Percentiles rank a stretch among this genome's conserved stretches.
Conservation (phyloP, 2,888 invertebrate genomes). For the Zelleria hepariella region DNA sequence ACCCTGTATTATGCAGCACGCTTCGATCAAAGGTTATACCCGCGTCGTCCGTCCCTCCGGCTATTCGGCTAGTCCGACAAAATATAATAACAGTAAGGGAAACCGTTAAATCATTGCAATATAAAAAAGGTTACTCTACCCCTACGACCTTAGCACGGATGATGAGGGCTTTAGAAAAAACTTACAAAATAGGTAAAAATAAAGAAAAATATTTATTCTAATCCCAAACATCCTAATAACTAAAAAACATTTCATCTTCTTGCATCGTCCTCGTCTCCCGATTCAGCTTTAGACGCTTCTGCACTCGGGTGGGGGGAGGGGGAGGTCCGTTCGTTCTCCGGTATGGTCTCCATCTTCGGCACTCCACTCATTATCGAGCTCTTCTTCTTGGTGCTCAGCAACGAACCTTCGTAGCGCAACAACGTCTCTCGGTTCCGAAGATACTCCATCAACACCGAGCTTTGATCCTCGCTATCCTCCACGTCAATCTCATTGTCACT, state of each 20-base stretch:
- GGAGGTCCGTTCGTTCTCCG: constrained; percentile 33
- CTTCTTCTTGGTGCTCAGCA: constrained; percentile 32
- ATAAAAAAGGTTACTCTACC: no score
- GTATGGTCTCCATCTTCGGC: constrained; percentile 45
- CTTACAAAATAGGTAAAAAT: no score
- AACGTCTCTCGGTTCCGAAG: constrained; percentile 30
- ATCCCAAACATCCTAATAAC: no score
- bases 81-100: no score
- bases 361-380: constrained; percentile 35
- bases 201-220: no score
- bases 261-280: background rate
- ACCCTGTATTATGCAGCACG: no score
- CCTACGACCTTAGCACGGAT: no score
- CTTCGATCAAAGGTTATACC: no score
- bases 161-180: no score
- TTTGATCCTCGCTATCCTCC: constrained; percentile 20
- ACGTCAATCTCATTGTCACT: constrained; percentile 32
- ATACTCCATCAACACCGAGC: constrained; percentile 40
- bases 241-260: background rate
- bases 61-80: no score
- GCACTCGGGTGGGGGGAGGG: constrained; percentile 19
- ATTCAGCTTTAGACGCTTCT: background rate
- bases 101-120: no score
- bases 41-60: no score
- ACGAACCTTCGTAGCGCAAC: constrained; percentile 23